Evolutionary conservation across 2,888 invertebrate species (phyloP), one percentile per base, ranked within the genome.

Genomic region (Pterobdella sp.): DNA sequence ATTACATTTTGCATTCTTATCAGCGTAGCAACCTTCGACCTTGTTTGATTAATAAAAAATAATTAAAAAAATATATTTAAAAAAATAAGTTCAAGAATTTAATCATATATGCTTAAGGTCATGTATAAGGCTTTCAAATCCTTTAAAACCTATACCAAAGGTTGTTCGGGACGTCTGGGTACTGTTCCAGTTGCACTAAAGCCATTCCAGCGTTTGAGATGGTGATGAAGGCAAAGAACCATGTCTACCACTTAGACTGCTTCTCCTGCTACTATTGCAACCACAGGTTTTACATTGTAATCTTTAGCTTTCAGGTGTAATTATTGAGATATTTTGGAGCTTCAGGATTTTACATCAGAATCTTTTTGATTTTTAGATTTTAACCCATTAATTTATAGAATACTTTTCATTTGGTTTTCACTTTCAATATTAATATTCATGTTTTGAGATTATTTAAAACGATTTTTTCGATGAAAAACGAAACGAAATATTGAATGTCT

Each of bases 181-280:
- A 52, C 34, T 72, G 70, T 32, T 71, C 73, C 29, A 68, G 56
- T 49, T 73, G 73, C 63, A 63, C 73, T 22, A 73, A 73, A 34
- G 56, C 68, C 37, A 73, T 73, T 36, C 73, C 73, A 10, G 73
- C 73, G 26, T 73, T 73, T 34, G 73, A 73, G 64, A 73, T 73
- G 73, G 73, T 73, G 42, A 72, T 72, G 71, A 60, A 42, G 63
- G 73, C 73, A 14, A 69, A 64, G 35, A 69, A 63, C 29, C 69
- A 73, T 69, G 73, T 73, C 32, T 73, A 73, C 42, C 73, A 73
- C 34, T 64, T 73, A 31, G 73, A 73, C 68, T 73, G 73, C 49
- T 73, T 73, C 65, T 68, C 73, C 69, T 73, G 73, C 65, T 67
- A 73, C 35, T 68, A 73, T 29, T 73, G 73, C 73, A 73, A 64